Conservation (phyloP, 2,113 vertebrate genomes). For the Litocranius walleri region DNA sequence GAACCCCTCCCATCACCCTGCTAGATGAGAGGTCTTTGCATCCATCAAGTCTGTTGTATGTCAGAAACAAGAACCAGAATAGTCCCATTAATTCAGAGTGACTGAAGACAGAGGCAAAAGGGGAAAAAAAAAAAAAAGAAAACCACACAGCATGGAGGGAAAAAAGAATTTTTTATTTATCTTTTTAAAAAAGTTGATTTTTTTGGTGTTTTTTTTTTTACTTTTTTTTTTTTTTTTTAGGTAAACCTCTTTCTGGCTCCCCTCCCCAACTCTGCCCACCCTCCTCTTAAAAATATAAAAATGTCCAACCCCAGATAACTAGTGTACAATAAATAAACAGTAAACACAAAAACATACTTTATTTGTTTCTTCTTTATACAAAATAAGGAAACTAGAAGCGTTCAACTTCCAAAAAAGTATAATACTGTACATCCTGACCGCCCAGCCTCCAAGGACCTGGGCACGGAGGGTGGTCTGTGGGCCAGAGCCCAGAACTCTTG, state of each 20-base stretch:
- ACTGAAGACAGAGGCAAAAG: not conserved
- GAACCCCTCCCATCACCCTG: not conserved
- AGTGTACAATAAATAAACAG: constrained; percentile 87
- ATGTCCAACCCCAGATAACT: constrained; percentile 74
- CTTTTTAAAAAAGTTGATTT: constrained; percentile 64
- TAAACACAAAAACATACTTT: constrained; percentile 89
- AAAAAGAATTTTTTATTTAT: constrained; percentile 71
- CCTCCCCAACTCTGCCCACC: constrained; percentile 47
- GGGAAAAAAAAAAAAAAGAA: not conserved
- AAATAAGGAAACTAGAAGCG: constrained; percentile 90
- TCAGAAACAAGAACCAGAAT: not conserved
- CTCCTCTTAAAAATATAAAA: constrained; percentile 79
- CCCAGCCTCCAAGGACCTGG: constrained; percentile 67
- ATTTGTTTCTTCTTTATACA: constrained; percentile 89
- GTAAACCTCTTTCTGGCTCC: constrained; percentile 68
- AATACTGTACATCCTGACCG: constrained; percentile 80
- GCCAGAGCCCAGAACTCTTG: constrained; percentile 25
- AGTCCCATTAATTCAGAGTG: not conserved
- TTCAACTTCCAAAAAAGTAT: constrained; percentile 83
- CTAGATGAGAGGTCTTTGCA: not conserved
- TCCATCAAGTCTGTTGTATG: not conserved
- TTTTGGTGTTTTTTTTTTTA: not conserved
- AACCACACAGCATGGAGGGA: constrained; percentile 56
- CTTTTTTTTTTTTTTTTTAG: constrained; percentile 43
- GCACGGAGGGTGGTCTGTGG: constrained; percentile 15